Evolutionary conservation across 2,888 invertebrate genomes (phyloP), one percentile per base, ranked within the genome.

Genomic region (Pimpla rufipes): DNA sequence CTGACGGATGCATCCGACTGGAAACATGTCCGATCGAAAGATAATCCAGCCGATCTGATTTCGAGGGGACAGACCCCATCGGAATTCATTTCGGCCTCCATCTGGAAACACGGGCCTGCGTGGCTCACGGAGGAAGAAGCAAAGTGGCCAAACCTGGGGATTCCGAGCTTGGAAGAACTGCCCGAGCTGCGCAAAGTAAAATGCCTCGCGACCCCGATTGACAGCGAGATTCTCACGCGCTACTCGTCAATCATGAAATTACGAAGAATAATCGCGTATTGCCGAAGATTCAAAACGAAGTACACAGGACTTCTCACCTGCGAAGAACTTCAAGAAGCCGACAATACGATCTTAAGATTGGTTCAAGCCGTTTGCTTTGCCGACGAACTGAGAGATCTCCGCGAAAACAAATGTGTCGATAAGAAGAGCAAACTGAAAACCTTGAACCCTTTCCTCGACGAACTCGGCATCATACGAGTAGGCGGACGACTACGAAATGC

Each of bases 401-500:
- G 11, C 10, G 40, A 52, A 3, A 29, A 23, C 5, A 18, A 57
- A 16, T 11, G 42, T n/a, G 35, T 55, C 18, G 4, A 37, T 3
- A 74, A 70, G 18, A 83, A 78, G n/a, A 84, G 73, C n/a, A 79
- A 82, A 21, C 29, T 86, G 7, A 64, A 77, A 11, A 71, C 73
- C 4, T 67, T 86, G 37, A 83, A 76, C 74, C 88, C 87, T 8
- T 88, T 86, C 52, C 68, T 89, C 11, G 87, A 88, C 50, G 71
- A 82, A 7, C 18, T 79, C 35, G 85, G 83, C 7, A 47, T 87
- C 42, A 66, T 88, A 23, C 79, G 88, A 35, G 87, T 89, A 5
- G 86, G 88, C n/a, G 88, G 88, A 8, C 83, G 89, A 47, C 55
- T 88, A 52, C 73, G 82, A 29, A 79, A 85, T 52, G 79, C 87